phyloP scores from a whole-genome alignment of 2,113 vertebrate species.

The Merops nubicus region DNA sequence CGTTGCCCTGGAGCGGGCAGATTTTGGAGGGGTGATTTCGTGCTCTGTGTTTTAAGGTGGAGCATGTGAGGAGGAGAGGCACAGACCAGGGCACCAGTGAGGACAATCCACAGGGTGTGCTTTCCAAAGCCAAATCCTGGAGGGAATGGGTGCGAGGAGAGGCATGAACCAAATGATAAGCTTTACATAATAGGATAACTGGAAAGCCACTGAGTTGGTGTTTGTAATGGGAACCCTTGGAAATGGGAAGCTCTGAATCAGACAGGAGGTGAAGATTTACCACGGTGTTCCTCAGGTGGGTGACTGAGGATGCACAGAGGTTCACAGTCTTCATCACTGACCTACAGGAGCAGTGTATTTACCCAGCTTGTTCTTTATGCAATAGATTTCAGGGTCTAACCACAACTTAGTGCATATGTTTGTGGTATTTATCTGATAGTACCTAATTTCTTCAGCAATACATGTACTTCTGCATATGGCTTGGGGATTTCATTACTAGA shows the following conservation, averaged over 20 bases:
- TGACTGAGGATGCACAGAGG: background rate
- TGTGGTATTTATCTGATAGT: background rate
- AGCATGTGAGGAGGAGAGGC: background rate
- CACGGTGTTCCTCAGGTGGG: background rate
- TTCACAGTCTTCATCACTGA: background rate
- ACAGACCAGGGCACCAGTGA: accelerated
- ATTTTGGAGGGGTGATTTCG: background rate
- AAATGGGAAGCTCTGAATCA: background rate
- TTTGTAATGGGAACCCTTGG: background rate
- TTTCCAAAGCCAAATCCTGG: background rate
- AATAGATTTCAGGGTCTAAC: background rate
- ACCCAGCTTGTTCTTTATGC: background rate
- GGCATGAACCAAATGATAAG: background rate
- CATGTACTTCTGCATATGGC: background rate
- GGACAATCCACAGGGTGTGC: background rate
- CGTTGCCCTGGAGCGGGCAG: background rate
- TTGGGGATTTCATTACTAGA: background rate
- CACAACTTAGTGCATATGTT: background rate
- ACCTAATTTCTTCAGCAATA: background rate
- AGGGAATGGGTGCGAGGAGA: accelerated
- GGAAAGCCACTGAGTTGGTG: background rate
- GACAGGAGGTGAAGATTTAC: background rate
- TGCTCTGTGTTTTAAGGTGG: background rate
- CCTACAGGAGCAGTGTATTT: background rate
- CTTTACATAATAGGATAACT: background rate